Base-by-base conservation (phyloP, 1,140 invertebrate genomes). In the Eulimnadia texana region DNA sequence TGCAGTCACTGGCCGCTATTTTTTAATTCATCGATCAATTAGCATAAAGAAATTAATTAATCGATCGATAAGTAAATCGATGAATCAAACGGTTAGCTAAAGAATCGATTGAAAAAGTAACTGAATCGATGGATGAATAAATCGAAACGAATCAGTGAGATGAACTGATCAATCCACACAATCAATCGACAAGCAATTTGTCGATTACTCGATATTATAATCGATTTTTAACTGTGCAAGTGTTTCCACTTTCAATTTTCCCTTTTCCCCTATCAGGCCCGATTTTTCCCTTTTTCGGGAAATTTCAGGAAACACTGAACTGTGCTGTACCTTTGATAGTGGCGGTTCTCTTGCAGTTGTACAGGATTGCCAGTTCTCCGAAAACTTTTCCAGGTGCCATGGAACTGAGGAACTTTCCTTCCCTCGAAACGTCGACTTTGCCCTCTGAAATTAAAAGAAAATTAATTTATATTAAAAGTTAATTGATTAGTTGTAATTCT, bases 301-400 rank as follows among this genome's bases (percentile, higher is more conserved):
- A n/a, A n/a, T n/a, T n/a, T n/a, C n/a, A n/a, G n/a, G n/a, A n/a
- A n/a, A n/a, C n/a, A n/a, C n/a, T n/a, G n/a, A n/a, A n/a, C n/a
- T 50, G n/a, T 50, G n/a, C 22, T 22, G 49, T 72, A 86, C 84
- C 84, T 80, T 92, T 97, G 65, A 99, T 95, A 11, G 93, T 95
- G n/a, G 96, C 96, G 29, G 96, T 99, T 68, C 96, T 79, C 70
- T 96, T 97, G 75, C 96, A 99, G 72, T 99, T 98, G 78, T 99
- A 99, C 2, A 99, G 78, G 68, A 99, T 98, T 23, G 97, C 97
- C 70, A 99, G 75, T 77, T 99, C 97, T 28, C 97, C 97, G 69
- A 99, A 89, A 3, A 98, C 94, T 72, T 97, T 97, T 19, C 93
- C 94, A 0, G 91, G 86, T 0, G 88, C 85, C 74, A 99, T 84